Conservation (phyloP, 37 sponge, comb jelly and placozoan genomes). For the Ianthella basta region DNA sequence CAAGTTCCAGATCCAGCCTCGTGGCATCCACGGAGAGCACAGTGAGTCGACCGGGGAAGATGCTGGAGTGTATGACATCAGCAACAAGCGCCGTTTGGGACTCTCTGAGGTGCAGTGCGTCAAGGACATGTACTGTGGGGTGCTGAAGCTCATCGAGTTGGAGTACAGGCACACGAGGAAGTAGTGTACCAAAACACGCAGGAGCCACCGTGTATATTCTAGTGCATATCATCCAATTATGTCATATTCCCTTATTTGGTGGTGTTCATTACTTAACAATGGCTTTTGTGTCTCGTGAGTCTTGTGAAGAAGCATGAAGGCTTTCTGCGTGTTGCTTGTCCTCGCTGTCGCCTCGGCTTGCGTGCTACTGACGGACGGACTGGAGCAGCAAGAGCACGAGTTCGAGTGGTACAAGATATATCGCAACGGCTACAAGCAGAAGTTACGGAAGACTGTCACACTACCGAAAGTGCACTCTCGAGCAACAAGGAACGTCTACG, state of each 20-base stretch:
- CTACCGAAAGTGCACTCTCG: background rate
- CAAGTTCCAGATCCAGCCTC: conserved; percentile 74
- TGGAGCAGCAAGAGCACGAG: background rate
- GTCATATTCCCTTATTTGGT: background rate
- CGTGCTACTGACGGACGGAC: background rate
- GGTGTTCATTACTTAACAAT: background rate
- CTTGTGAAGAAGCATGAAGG: background rate
- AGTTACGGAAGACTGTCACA: background rate
- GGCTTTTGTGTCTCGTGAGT: background rate
- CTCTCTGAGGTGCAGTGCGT: conserved; percentile 88
- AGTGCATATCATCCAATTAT: background rate
- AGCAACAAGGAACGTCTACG: conserved; percentile 52
- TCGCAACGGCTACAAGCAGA: too few species aligned
- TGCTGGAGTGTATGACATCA: conserved; percentile 80
- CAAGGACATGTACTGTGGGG: conserved; percentile 86
- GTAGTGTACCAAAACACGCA: too few species aligned
- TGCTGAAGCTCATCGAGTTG: conserved; percentile 74
- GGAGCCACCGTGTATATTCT: background rate
- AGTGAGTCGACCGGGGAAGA: conserved; percentile 61
- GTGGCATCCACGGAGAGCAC: conserved; percentile 87
- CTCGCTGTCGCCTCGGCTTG: background rate
- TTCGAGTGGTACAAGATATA: background rate
- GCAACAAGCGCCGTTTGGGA: conserved; percentile 83
- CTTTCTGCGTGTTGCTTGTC: background rate
- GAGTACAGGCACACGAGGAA: too few species aligned